Evolutionary conservation across 2,113 vertebrate species (phyloP), one percentile per base, ranked within the genome.

Genomic region (Bos indicus): DNA sequence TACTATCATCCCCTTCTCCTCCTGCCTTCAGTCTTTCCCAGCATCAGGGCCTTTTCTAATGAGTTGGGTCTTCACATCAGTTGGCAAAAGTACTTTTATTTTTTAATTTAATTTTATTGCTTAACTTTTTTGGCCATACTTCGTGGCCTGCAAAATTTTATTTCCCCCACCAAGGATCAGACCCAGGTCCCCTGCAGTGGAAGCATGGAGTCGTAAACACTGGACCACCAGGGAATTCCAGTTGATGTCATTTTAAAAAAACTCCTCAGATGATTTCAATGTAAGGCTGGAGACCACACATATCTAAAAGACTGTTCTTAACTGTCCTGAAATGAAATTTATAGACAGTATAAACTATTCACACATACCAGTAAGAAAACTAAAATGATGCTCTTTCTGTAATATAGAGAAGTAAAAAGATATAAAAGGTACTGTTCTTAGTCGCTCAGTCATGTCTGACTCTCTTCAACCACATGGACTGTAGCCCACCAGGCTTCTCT

Each of bases 251-350:
- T 51, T 89, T 48, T 17, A 17, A 1, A 51, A 51, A 84, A 89
- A 5, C 51, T 59, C 77, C 46, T 64, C 28, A 16, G 28, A 23
- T 28, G 14, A 92, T 83, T 88, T 6, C 71, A 52, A n/a, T 12
- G 60, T n/a, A 16, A 88, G 82, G 40, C 25, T 54, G 40, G 51
- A 83, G 74, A 60, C 17, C 15, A 23, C 8, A 71, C 60, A 59
- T 88, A 57, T 81, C 92, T 90, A 7, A 43, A 12, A 48, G 64
- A 46, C 0, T 33, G 51, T 92, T 21, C 19, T 81, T 52, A 87
- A 54, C 25, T 85, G 33, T 23, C 7, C 51, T 94, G 71, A 77
- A 96, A 85, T 95, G 40, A 95, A 97, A 91, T 85, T 81, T 17
- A 36, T 56, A 80, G 62, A 74, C 12, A 60, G 8, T 30, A 84